Conservation (phyloP, 2,113 vertebrate species). For the Notarius lentiginosus region DNA sequence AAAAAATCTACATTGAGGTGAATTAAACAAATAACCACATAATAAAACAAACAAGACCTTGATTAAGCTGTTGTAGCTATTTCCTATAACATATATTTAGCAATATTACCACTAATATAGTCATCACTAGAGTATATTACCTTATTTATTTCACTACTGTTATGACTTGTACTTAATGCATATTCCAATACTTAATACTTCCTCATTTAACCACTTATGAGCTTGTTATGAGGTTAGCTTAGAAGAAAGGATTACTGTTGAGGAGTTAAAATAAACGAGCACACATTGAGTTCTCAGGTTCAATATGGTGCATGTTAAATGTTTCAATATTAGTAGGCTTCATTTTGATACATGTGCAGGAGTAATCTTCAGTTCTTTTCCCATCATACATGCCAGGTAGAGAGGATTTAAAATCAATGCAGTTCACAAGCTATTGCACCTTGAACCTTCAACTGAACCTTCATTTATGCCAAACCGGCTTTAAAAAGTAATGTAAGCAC, state of each 20-base stretch:
- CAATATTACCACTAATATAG: not conserved
- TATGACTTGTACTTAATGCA: not conserved
- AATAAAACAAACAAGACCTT: too few species aligned
- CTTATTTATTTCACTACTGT: not conserved
- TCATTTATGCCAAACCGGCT: constrained; percentile 41
- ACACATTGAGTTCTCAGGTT: not conserved
- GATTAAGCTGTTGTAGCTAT: not conserved
- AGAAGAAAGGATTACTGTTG: too few species aligned
- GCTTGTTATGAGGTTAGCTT: not conserved
- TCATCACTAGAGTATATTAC: not conserved
- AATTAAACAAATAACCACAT: too few species aligned
- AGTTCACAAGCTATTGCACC: not conserved
- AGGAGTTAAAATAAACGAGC: too few species aligned
- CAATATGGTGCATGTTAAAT: not conserved
- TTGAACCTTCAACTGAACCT: constrained; percentile 1
- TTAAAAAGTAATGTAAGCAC: constrained; percentile 33
- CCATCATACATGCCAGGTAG: not conserved
- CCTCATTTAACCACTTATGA: not conserved
- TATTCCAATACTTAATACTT: not conserved
- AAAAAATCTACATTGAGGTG: too few species aligned
- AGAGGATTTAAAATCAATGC: not conserved
- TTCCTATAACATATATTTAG: not conserved
- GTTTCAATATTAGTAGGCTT: not conserved
- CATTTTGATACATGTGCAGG: not conserved
- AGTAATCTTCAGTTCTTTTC: not conserved